Evolutionary conservation across 2,797 vertebrate genomes (phyloP), one percentile per base, ranked within the genome.

Genomic region (Aselliscus stoliczkanus): DNA sequence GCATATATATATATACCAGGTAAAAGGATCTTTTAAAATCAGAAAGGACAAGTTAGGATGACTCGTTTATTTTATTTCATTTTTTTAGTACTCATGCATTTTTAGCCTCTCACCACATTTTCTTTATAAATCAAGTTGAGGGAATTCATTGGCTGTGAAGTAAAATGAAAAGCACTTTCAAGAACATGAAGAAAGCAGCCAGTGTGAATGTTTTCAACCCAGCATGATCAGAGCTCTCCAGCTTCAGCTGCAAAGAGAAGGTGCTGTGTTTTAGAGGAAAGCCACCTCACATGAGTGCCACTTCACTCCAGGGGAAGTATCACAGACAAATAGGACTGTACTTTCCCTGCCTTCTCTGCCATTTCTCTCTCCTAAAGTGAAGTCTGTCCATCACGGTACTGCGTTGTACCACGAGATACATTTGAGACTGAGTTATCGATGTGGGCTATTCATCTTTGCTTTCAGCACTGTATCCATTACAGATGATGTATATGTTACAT

Each of bases 21-120:
- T 73, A 85, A 96, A 97, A 72, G 86, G 90, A 89, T 97, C 94
- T 95, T 94, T 96, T 58, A 58, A 95, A 94, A 90, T 88, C 42
- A 90, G 67, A 84, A 92, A 95, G n/a, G 93, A 93, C n/a, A 96
- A 97, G 83, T 95, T 95, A 89, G 73, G 95, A 96, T 94, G 29
- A 64, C 90, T 96, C 62, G 60, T 31, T 65, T 65, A 79, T 82
- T 60, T 77, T 93, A 73, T 70, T 21, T n/a, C 11, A 9, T 20
- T 54, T 79, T 93, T 91, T 72, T 17, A 60, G 96, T 72, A 89
- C 80, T 80, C 60, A 76, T 70, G 20, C 65, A 56, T 96, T 97
- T 98, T 96, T 77, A 90, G 34, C 58, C 52, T 83, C 31, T 50
- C 47, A 50, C 96, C 81, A 67, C 37, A 37, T 77, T 94, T 90